Evolutionary conservation across 1,140 invertebrate genomes (phyloP).

Genomic region (Nomia melanderi): DNA sequence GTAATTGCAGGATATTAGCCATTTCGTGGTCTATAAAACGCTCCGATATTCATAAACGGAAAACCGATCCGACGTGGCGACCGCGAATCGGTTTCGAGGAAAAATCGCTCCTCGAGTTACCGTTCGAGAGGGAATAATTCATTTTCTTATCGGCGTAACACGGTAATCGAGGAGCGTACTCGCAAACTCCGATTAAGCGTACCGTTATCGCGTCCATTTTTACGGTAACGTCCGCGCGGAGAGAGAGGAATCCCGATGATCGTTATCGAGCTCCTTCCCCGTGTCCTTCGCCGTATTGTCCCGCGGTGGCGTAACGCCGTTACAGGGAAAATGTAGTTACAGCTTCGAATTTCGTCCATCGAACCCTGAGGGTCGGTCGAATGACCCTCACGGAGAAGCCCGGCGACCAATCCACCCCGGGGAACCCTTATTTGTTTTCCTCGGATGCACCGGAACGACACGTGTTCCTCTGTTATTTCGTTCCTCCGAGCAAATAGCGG

Average conservation of each 20-base stretch:
- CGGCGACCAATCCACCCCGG: too few relatives aligned
- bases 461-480: conserved; percentile 43
- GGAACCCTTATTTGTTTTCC: conserved; percentile 59
- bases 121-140: too few relatives aligned
- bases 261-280: background rate
- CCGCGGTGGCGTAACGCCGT: background rate
- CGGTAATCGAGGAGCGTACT: too few relatives aligned
- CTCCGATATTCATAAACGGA: too few relatives aligned
- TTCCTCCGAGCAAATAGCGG: background rate
- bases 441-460: conserved; percentile 34
- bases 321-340: conserved; percentile 18
- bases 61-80: too few relatives aligned
- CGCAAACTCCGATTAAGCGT: too few relatives aligned
- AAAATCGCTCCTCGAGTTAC: too few relatives aligned
- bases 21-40: too few relatives aligned
- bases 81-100: too few relatives aligned
- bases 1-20: too few relatives aligned
- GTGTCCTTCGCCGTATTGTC: background rate
- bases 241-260: background rate
- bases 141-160: too few relatives aligned
- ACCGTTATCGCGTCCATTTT: background rate
- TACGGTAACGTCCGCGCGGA: background rate
- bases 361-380: background rate
- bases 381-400: background rate
- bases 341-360: conserved; percentile 21